Conservation (phyloP, 2,888 invertebrate species). For the Luffia ferchaultella region DNA sequence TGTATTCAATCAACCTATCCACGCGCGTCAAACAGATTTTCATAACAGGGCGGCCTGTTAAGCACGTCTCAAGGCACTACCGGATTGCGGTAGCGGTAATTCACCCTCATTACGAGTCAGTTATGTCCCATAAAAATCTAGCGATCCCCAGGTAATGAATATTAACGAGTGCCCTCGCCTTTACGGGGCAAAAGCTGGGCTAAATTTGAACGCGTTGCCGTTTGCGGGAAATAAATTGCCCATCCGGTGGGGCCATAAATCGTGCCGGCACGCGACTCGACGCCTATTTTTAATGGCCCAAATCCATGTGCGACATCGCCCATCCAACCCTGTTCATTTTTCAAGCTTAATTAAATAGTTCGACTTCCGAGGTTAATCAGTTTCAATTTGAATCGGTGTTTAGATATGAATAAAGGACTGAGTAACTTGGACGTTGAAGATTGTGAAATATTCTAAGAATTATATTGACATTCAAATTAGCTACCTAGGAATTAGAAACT, state of each 20-base stretch:
- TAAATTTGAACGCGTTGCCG: constrained; percentile 6
- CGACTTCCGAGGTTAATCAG: constrained; percentile 1
- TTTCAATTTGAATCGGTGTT: no score
- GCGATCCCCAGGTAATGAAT: constrained; percentile 8
- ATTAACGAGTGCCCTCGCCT: constrained; percentile 5
- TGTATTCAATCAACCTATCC: no score
- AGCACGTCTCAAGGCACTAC: no score
- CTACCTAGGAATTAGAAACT: no score
- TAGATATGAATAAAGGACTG: no score
- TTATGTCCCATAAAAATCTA: constrained; percentile 10
- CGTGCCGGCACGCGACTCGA: constrained; percentile 6
- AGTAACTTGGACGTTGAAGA: no score
- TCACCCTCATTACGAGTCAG: constrained; percentile 9
- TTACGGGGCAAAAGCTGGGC: no score
- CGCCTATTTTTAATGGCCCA: constrained; percentile 8
- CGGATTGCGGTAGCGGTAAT: no score
- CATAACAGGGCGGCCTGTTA: no score
- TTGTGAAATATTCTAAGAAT: no score
- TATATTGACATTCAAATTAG: no score
- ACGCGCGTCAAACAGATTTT: no score
- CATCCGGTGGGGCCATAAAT: constrained; percentile 10
- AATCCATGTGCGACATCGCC: constrained; percentile 3
- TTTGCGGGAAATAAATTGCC: constrained; percentile 11
- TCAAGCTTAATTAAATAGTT: constrained; percentile 30
- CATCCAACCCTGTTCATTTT: constrained; percentile 21